Evolutionary conservation across 2,797 vertebrate genomes (phyloP).

Genomic region (Micrastur ruficollis): DNA sequence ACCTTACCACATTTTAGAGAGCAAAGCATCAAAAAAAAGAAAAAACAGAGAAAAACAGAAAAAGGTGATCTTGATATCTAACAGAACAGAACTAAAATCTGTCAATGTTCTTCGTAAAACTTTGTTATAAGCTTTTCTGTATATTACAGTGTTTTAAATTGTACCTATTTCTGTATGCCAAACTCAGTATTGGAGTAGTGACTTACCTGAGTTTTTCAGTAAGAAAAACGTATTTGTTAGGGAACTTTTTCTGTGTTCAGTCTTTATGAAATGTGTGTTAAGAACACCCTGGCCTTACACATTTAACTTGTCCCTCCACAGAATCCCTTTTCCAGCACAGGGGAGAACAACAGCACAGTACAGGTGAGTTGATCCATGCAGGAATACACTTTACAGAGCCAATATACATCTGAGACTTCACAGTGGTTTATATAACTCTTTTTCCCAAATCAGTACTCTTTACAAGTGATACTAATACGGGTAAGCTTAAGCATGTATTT

Average conservation of each 20-base stretch:
- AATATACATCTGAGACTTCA: background rate
- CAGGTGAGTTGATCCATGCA: background rate
- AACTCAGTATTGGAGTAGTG: background rate
- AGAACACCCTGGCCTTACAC: background rate
- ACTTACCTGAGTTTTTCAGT: background rate
- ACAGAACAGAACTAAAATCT: background rate
- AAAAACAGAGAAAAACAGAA: background rate
- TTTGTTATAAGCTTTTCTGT: background rate
- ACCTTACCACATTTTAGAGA: background rate
- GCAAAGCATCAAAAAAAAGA: background rate
- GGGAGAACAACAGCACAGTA: background rate
- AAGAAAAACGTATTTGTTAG: background rate
- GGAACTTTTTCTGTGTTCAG: background rate
- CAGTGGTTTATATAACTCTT: background rate
- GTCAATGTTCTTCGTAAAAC: background rate
- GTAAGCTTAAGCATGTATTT: background rate
- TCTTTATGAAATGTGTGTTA: background rate
- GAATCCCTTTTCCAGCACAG: background rate
- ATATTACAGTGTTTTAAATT: background rate
- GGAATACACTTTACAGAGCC: background rate
- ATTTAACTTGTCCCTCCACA: background rate
- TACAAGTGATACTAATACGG: background rate
- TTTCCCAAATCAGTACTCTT: background rate
- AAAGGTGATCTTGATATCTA: background rate
- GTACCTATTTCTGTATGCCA: background rate